Base-by-base conservation (phyloP, 2,797 vertebrate species). In the Nannoperca obscura region DNA sequence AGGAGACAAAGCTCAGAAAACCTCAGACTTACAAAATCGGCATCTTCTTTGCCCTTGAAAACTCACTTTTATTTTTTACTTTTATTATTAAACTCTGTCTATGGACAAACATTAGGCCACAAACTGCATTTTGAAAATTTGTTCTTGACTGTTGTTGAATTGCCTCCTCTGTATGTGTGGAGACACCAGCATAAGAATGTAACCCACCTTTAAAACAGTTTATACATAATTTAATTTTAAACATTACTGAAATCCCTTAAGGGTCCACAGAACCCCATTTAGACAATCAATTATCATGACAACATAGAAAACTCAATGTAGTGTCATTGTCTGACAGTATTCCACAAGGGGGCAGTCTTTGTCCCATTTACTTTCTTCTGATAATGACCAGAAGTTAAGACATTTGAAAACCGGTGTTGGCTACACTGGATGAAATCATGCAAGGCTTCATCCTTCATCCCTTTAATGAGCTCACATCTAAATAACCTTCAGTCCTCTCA, bases 311-410 rank as follows among this genome's bases (percentile, higher is more conserved):
- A 24, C 3, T 40, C 2, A 2, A 46, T 5, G 1, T 7, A 27
- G 53, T 46, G 0, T 55, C 22, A 5, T 19, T 64, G 24, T 78
- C 61, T 42, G 12, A 42, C 3, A 22, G 2, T 70, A 24, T 3
- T 68, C 91, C 92, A 92, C 85, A 83, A 65, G 90, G 40, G 79
- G 89, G 90, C 86, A 86, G 74, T 57, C 22, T 87, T 22, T 34
- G 3, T 30, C 65, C 47, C 67, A 34, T 40, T 63, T 30, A 38
- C 12, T 59, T 17, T 34, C 30, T 20, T 50, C 4, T 36, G 7
- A 55, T 3, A 1, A 7, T 14, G 9, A 24, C 19, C 20, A 65
- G n/a, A 5, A 64, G 49, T 17, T n/a, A 17, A 44, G 11, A 3
- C 0, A 6, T 54, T 46, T 47, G 2, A 44, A 36, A 58, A 70